Evolutionary conservation across 1,140 invertebrate species (phyloP).

Genomic region (Conus betulinus): DNA sequence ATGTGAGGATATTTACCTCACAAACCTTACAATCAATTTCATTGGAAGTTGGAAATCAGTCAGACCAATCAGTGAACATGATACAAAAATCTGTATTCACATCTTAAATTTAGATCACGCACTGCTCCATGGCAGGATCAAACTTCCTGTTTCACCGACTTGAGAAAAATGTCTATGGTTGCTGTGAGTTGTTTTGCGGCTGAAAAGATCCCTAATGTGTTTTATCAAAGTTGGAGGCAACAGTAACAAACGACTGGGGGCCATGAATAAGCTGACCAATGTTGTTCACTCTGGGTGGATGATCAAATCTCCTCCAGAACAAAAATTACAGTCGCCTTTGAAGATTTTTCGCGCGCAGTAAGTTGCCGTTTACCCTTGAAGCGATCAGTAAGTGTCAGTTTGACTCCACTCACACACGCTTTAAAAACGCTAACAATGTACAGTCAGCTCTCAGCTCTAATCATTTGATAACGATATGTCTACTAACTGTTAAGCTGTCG

Average conservation of each 20-base stretch:
- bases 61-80: slow-evolving; percentile 4
- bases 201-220: slow-evolving; percentile 29
- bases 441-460: too few relatives aligned
- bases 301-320: slow-evolving; percentile 71
- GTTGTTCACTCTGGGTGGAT: slow-evolving; percentile 70
- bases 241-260: slow-evolving; percentile 26
- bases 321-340: slow-evolving; percentile 64
- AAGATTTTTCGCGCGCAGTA: slow-evolving; percentile 70
- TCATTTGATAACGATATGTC: too few relatives aligned
- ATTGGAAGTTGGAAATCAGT: background rate
- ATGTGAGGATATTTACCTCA: slow-evolving; percentile 26
- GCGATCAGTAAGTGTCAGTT: background rate
- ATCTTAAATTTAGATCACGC: slow-evolving; percentile 23
- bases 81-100: background rate
- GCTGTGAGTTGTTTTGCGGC: background rate
- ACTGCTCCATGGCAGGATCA: slow-evolving; percentile 23
- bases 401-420: background rate
- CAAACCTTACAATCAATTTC: background rate
- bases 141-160: slow-evolving; percentile 33
- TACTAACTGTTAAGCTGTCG: too few relatives aligned
- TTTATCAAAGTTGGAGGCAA: slow-evolving; percentile 30
- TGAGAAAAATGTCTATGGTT: slow-evolving; percentile 7
- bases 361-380: slow-evolving; percentile 44
- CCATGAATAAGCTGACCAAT: slow-evolving; percentile 62
- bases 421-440: background rate